phyloP scores from a whole-genome alignment of 1,140 invertebrate species.

The Coptotermes formosanus region DNA sequence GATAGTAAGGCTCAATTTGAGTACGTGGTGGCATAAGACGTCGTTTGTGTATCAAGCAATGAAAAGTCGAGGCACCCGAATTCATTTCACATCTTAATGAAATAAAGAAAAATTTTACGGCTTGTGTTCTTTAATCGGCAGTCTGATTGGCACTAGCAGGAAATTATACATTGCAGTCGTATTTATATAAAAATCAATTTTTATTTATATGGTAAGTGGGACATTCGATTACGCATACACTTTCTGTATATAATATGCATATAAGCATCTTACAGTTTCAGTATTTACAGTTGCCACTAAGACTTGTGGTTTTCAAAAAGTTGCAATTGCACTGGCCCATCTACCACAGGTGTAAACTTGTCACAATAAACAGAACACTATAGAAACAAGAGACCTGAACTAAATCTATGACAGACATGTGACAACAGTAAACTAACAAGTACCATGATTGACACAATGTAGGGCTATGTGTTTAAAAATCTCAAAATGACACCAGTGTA shows the following conservation, averaged over 20 bases:
- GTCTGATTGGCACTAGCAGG: too few relatives aligned
- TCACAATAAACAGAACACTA: not conserved
- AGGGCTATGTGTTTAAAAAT: slow-evolving; percentile 4
- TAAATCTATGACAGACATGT: not conserved
- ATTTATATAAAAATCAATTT: not conserved
- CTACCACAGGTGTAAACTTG: not conserved
- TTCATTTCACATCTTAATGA: too few relatives aligned
- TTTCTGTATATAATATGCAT: not conserved
- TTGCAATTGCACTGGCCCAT: not conserved
- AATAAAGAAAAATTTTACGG: too few relatives aligned
- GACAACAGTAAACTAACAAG: not conserved
- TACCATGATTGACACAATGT: slow-evolving; percentile 1
- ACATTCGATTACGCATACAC: not conserved
- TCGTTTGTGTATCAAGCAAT: too few relatives aligned
- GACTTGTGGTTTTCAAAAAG: not conserved
- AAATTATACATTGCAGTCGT: too few relatives aligned
- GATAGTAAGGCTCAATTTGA: too few relatives aligned
- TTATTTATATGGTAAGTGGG: not conserved
- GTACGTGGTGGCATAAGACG: too few relatives aligned
- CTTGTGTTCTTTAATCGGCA: too few relatives aligned
- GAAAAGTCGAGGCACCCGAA: too few relatives aligned
- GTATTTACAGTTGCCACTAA: not conserved
- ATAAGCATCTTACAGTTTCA: slow-evolving; percentile 5
- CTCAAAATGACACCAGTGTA: not conserved
- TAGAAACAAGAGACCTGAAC: not conserved